These are phyloP conservation scores for Selenia dentaria DNA, from an alignment of 2,888 invertebrate species.

Conservation along the genomic window DNA sequence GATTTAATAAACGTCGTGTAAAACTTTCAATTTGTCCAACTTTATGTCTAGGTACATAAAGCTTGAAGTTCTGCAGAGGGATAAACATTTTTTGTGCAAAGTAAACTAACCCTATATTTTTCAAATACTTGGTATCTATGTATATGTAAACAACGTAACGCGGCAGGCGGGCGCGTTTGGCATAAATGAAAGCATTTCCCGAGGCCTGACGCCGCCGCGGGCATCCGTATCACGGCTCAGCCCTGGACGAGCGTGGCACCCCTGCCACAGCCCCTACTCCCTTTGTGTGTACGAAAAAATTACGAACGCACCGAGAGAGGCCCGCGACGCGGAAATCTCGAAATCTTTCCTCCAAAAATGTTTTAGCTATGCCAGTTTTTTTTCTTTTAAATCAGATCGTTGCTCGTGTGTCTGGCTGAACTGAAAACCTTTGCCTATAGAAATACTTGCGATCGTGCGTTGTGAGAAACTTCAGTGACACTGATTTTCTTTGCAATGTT, in stretches of 20 bases:
- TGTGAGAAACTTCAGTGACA: no score
- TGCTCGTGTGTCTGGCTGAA: no score
- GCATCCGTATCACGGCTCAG: conserved; percentile 28
- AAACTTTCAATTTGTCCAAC: no score
- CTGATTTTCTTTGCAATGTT: no score
- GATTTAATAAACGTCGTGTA: no score
- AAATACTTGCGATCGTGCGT: no score
- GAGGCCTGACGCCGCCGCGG: conserved; percentile 33
- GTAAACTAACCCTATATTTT: not conserved
- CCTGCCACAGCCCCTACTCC: conserved; percentile 6
- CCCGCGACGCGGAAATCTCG: conserved; percentile 11
- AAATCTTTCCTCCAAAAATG: conserved; percentile 12
- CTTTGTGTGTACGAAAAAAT: conserved; percentile 18
- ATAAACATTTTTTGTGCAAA: no score
- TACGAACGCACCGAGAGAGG: not conserved
- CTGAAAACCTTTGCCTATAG: no score
- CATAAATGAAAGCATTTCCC: conserved; percentile 26
- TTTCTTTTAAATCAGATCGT: no score
- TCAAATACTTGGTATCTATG: not conserved
- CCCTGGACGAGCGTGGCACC: conserved; percentile 11
- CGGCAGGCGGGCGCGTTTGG: conserved; percentile 27
- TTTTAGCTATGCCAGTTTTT: conserved; percentile 2
- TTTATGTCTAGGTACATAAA: no score
- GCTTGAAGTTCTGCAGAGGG: no score
- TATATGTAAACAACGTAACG: conserved; percentile 3